Conservation (phyloP, 30 jellyfish, hydroid and myxozoan species). For the Chrysaora quinquecirrha region DNA sequence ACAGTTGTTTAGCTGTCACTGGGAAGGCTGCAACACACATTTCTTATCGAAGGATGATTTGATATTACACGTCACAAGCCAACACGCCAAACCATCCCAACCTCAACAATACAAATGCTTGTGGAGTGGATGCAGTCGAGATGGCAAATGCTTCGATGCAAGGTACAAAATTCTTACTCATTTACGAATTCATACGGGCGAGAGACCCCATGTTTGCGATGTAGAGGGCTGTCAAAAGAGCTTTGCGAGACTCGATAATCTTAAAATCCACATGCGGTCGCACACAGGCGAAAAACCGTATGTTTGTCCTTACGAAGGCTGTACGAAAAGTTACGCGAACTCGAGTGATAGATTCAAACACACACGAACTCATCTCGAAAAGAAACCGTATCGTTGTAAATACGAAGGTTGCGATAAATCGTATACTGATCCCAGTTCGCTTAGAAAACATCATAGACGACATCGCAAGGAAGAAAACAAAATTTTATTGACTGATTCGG, state of each 20-base stretch:
- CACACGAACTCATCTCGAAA: constrained; percentile 88
- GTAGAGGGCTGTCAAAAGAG: constrained; percentile 92
- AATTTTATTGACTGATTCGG: constrained; percentile 16
- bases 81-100: constrained; percentile 82
- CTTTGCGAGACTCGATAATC: constrained; percentile 89
- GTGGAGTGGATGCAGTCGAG: constrained; percentile 96
- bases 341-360: constrained; percentile 98
- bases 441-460: constrained; percentile 85
- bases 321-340: constrained; percentile 92
- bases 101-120: constrained; percentile 79
- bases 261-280: constrained; percentile 90
- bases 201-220: constrained; percentile 90
- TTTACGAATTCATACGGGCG: constrained; percentile 98
- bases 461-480: constrained; percentile 57
- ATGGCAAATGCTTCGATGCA: constrained; percentile 93
- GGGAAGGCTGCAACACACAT: constrained; percentile 96
- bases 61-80: constrained; percentile 77
- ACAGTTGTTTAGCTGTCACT: constrained; percentile 78
- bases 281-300: constrained; percentile 99
- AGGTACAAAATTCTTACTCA: constrained; percentile 93
- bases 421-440: constrained; percentile 99
- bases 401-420: constrained; percentile 92
- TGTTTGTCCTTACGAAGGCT: constrained; percentile 96
- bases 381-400: constrained; percentile 94
- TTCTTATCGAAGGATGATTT: constrained; percentile 79